Conservation (phyloP, 2,113 vertebrate species). For the Phalacrocorax brasilianus region DNA sequence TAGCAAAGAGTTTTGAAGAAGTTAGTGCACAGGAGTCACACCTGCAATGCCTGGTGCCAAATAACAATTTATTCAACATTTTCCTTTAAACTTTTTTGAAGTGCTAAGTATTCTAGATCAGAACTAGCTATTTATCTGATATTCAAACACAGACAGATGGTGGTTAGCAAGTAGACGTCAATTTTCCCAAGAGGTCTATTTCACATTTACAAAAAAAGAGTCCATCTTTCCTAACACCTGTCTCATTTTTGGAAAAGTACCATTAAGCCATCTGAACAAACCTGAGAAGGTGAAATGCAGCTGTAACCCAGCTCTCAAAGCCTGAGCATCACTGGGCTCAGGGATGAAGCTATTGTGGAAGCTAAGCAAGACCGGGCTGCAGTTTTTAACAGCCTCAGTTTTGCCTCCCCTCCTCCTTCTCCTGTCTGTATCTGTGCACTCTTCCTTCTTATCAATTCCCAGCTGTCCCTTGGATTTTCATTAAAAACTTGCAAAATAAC, state of each 20-base stretch:
- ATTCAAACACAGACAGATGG: neutral
- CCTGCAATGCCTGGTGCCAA: neutral
- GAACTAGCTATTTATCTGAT: neutral
- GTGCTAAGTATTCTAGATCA: neutral
- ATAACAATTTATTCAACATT: neutral
- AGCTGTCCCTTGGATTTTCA: neutral
- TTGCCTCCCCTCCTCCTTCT: neutral
- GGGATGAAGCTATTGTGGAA: neutral
- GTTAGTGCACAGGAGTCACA: neutral
- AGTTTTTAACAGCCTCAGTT: neutral
- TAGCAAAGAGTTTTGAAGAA: neutral
- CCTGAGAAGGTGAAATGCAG: neutral
- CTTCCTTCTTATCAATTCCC: neutral
- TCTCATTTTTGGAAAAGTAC: neutral
- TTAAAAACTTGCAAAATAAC: neutral
- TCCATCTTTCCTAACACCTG: neutral
- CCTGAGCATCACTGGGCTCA: neutral
- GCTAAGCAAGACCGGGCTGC: neutral
- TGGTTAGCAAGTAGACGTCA: neutral
- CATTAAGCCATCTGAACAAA: neutral
- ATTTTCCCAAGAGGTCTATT: neutral
- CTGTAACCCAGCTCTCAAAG: neutral
- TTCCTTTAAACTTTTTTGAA: neutral
- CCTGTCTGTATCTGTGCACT: neutral
- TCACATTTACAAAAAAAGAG: slow-evolving; percentile 1